These are phyloP conservation scores for Triplophysa bombifrons DNA, from an alignment of 2,797 vertebrate species.

Conservation along the genomic window DNA sequence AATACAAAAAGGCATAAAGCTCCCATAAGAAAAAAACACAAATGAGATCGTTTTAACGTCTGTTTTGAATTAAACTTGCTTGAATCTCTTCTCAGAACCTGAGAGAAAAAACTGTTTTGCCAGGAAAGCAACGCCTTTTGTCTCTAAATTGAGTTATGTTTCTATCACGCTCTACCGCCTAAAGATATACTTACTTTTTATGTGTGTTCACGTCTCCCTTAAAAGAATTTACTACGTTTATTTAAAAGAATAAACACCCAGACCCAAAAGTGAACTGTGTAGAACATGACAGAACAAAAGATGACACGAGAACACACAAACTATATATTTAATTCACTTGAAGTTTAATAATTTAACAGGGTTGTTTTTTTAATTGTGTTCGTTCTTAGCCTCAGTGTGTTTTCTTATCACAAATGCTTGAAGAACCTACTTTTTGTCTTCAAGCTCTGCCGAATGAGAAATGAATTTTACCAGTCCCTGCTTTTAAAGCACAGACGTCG, in stretches of 20 bases:
- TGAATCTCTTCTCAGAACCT: not conserved
- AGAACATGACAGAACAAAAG: constrained; percentile 3
- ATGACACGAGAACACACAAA: not conserved
- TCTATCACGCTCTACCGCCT: not conserved
- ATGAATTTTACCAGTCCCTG: not conserved
- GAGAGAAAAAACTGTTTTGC: not conserved
- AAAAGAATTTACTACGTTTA: not conserved
- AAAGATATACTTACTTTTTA: not conserved
- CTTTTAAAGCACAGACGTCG: constrained; percentile 23
- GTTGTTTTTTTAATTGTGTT: not conserved
- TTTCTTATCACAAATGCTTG: not conserved
- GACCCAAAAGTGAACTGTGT: not conserved
- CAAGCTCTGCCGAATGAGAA: not conserved
- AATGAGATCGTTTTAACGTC: not conserved
- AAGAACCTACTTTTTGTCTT: constrained; percentile 2
- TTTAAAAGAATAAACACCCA: not conserved
- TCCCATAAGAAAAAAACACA: not conserved
- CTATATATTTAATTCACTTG: not conserved
- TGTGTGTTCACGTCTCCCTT: not conserved
- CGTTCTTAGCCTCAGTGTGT: not conserved
- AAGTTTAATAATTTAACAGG: not conserved
- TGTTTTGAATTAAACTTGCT: not conserved
- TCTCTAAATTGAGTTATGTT: not conserved
- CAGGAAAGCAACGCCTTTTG: not conserved
- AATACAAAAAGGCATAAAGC: not conserved